phyloP scores from a whole-genome alignment of 2,888 invertebrate genomes.

The Macaria notata region DNA sequence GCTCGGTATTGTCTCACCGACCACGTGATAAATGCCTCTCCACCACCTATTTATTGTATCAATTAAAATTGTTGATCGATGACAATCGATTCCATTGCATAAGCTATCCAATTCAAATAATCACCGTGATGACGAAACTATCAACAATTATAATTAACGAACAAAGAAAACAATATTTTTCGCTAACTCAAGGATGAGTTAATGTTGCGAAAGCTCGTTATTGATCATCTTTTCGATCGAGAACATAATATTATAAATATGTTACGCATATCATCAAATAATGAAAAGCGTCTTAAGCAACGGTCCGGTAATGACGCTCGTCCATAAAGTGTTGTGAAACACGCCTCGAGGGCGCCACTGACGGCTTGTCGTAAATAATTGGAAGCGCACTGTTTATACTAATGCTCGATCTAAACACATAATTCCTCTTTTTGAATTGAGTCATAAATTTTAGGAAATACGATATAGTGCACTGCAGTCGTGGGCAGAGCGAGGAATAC shows the following conservation, averaged over 20 bases:
- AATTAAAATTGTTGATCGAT: slow-evolving; percentile 42
- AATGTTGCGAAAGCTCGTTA: slow-evolving; percentile 13
- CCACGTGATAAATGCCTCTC: slow-evolving; percentile 34
- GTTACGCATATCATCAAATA: slow-evolving; percentile 46
- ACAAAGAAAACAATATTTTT: slow-evolving; percentile 9
- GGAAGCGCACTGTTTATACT: slow-evolving; percentile 68
- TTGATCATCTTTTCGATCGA: slow-evolving; percentile 15
- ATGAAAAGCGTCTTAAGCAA: slow-evolving; percentile 57
- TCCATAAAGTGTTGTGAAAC: slow-evolving; percentile 59
- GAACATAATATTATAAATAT: slow-evolving; percentile 27
- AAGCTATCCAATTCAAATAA: slow-evolving; percentile 9
- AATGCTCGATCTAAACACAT: slow-evolving; percentile 64
- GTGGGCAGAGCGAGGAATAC: slow-evolving; percentile 45
- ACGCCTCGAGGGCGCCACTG: slow-evolving; percentile 50
- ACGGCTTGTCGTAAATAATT: slow-evolving; percentile 65
- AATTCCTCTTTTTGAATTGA: slow-evolving; percentile 66
- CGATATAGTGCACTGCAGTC: slow-evolving; percentile 32
- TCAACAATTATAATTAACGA: slow-evolving; percentile 5
- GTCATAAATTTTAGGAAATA: slow-evolving; percentile 56
- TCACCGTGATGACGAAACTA: slow-evolving; percentile 6
- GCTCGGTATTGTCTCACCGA: slow-evolving; percentile 38
- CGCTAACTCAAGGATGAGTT: slow-evolving; percentile 11
- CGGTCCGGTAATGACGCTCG: slow-evolving; percentile 49
- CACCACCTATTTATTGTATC: slow-evolving; percentile 48
- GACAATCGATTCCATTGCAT: slow-evolving; percentile 26